Percentiles rank a stretch among this genome's conserved stretches.
These are phyloP conservation scores for Clavelina lepadiformis DNA, from an alignment of 23 tunicate genomes.

Conservation along the genomic window DNA sequence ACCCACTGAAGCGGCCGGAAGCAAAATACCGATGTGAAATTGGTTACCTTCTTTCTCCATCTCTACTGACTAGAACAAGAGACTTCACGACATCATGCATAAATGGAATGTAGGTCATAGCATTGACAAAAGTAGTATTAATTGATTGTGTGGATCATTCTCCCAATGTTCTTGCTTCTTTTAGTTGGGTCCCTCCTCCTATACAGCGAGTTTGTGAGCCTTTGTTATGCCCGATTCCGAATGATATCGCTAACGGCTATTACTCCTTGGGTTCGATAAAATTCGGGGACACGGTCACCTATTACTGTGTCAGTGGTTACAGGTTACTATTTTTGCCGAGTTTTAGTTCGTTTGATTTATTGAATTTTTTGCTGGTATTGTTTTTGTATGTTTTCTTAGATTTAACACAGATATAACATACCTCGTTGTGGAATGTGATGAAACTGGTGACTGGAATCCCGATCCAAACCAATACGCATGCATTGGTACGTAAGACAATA, in stretches of 20 bases:
- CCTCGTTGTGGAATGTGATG: slow-evolving; percentile 11
- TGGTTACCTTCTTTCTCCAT: slow-evolving; percentile 26
- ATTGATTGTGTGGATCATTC: background rate
- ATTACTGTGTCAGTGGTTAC: slow-evolving; percentile 24
- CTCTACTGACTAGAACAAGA: slow-evolving; percentile 26
- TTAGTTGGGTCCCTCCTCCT: slow-evolving; percentile 64
- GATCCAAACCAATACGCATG: slow-evolving; percentile 13
- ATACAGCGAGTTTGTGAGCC: slow-evolving; percentile 22
- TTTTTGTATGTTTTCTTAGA: too few relatives aligned
- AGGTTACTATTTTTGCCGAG: too few relatives aligned
- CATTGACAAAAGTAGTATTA: background rate
- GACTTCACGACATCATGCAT: slow-evolving; percentile 38
- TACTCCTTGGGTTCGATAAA: slow-evolving; percentile 2
- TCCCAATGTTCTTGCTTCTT: background rate
- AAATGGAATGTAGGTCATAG: slow-evolving; percentile 12
- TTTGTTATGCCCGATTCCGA: slow-evolving; percentile 19
- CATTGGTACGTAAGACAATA: too few relatives aligned
- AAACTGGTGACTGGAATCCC: slow-evolving; percentile 46
- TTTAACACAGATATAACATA: too few relatives aligned
- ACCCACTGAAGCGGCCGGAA: slow-evolving; percentile 2
- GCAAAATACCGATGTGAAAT: slow-evolving; percentile 34
- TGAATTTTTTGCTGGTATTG: too few relatives aligned
- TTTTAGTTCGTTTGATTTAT: too few relatives aligned
- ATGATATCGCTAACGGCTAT: background rate
- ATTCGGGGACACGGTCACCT: slow-evolving; percentile 3